Conservation (phyloP, 2,113 vertebrate genomes). For the Megaceryle torquata region DNA sequence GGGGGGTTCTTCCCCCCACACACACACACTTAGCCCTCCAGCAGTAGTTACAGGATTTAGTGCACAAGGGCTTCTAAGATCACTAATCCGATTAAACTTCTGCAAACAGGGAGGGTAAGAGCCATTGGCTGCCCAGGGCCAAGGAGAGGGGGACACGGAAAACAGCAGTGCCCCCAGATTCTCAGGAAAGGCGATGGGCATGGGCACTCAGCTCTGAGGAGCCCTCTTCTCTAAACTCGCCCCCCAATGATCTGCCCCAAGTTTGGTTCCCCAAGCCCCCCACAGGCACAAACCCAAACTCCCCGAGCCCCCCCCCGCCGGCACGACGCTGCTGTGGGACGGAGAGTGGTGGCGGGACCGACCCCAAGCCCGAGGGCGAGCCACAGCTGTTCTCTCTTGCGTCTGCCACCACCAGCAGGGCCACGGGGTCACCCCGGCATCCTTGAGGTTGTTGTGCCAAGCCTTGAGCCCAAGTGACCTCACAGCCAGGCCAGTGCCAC, state of each 20-base stretch:
- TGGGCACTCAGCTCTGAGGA: no score
- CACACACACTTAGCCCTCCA: background rate
- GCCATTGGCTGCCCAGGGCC: background rate
- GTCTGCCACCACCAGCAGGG: background rate
- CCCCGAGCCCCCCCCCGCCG: no score
- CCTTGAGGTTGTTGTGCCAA: background rate
- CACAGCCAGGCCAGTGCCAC: no score
- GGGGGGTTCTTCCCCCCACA: no score
- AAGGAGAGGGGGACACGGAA: background rate
- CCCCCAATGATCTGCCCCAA: fast-evolving
- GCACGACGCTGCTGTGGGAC: background rate
- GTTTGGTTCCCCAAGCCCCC: fast-evolving
- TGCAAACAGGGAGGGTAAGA: background rate
- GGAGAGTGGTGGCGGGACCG: fast-evolving
- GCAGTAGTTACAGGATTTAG: slow-evolving; percentile 1
- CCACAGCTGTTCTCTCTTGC: fast-evolving
- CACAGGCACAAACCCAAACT: no score
- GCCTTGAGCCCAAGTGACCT: background rate
- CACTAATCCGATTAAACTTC: background rate
- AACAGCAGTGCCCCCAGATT: fast-evolving
- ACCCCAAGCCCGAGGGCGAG: background rate
- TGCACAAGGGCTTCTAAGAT: background rate
- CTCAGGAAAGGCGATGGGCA: fast-evolving
- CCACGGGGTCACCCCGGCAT: no score
- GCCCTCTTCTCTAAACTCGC: background rate